Percentiles rank a stretch among this genome's conserved stretches.
phyloP scores from a whole-genome alignment of 2,888 invertebrate species.

The Molorchus minor region DNA sequence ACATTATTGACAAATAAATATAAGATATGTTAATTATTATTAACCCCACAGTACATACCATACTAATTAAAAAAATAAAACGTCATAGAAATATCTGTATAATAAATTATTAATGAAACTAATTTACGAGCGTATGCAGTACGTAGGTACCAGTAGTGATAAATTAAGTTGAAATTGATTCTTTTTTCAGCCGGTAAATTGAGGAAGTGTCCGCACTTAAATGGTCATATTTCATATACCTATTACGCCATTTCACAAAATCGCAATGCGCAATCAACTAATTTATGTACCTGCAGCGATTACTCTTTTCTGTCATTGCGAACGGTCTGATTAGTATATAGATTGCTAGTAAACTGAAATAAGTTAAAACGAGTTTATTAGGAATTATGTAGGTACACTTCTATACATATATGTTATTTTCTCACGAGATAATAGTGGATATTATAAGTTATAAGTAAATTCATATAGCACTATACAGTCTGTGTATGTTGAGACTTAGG shows the following conservation, averaged over 20 bases:
- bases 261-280: no score
- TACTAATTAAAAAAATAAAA: constrained; percentile 20
- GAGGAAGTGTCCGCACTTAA: neutral
- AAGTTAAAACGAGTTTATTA: no score
- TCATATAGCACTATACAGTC: no score
- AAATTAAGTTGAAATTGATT: constrained; percentile 5
- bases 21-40: constrained; percentile 21
- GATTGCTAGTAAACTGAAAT: no score
- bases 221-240: neutral
- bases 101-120: constrained; percentile 6
- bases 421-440: no score
- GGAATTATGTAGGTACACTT: no score
- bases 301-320: no score
- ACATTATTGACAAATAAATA: constrained; percentile 15
- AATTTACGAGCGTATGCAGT: constrained; percentile 6
- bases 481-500: no score
- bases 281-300: no score
- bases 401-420: no score
- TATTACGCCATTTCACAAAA: neutral
- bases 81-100: constrained; percentile 1
- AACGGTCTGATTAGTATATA: no score
- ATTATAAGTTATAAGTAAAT: no score
- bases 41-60: constrained; percentile 1
- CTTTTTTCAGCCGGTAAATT: neutral
- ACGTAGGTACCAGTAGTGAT: constrained; percentile 11